These are phyloP conservation scores for Lasioglossum pauxillum DNA, from an alignment of 2,888 invertebrate genomes.

Conservation along the genomic window DNA sequence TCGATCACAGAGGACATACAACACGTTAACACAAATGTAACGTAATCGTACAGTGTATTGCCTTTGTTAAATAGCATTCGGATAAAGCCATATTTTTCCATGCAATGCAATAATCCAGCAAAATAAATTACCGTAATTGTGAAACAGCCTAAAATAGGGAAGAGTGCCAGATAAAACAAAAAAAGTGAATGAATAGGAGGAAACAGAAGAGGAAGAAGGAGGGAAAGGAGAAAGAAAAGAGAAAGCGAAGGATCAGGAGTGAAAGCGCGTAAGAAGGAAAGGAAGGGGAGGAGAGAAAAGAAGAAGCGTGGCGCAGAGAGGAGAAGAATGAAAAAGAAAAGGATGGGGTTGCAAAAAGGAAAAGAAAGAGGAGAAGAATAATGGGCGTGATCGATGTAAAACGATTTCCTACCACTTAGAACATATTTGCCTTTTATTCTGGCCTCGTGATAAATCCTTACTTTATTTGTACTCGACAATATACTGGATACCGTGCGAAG, in stretches of 20 bases:
- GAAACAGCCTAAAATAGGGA: slow-evolving; percentile 74
- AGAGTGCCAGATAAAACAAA: slow-evolving; percentile 76
- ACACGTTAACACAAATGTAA: slow-evolving; percentile 61
- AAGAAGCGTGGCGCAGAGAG: background rate
- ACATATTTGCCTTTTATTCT: slow-evolving; percentile 72
- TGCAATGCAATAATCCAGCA: slow-evolving; percentile 83
- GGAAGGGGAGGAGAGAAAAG: slow-evolving; percentile 71
- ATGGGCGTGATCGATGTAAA: slow-evolving; percentile 56
- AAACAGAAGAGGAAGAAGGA: background rate
- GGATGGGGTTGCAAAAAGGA: background rate
- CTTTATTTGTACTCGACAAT: slow-evolving; percentile 73
- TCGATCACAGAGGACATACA: slow-evolving; percentile 7
- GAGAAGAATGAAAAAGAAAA: slow-evolving; percentile 18
- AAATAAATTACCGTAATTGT: slow-evolving; percentile 73
- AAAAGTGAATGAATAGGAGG: slow-evolving; percentile 32
- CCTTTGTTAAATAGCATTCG: slow-evolving; percentile 83
- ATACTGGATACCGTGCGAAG: slow-evolving; percentile 67
- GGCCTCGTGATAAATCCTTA: slow-evolving; percentile 69
- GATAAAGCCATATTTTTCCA: slow-evolving; percentile 85
- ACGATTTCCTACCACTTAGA: slow-evolving; percentile 66
- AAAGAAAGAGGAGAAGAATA: slow-evolving; percentile 8
- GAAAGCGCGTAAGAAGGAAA: slow-evolving; percentile 53
- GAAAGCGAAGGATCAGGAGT: background rate
- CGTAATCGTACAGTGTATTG: slow-evolving; percentile 80
- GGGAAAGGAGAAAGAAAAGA: background rate